phyloP scores from a whole-genome alignment of 2,113 vertebrate genomes.

The Scortum barcoo region DNA sequence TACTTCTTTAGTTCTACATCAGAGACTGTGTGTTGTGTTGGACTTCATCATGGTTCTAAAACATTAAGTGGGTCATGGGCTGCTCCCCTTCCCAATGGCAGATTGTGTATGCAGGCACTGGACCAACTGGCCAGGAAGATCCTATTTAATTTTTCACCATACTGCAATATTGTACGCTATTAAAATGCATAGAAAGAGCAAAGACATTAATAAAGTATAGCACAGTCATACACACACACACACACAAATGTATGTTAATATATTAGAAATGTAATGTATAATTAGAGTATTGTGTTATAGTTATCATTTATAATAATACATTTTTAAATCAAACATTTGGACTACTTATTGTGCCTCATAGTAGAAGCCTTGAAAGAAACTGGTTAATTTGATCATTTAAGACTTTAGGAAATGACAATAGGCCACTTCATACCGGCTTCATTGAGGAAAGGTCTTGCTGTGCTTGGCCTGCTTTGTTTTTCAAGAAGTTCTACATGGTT shows the following conservation, averaged over 20 bases:
- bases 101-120: slow-evolving; percentile 72
- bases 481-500: slow-evolving; percentile 67
- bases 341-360: slow-evolving; percentile 34
- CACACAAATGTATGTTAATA: slow-evolving; percentile 58
- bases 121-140: slow-evolving; percentile 67
- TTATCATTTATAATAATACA: slow-evolving; percentile 39
- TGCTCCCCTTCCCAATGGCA: slow-evolving; percentile 69
- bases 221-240: slow-evolving; percentile 37
- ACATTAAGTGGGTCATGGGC: slow-evolving; percentile 73
- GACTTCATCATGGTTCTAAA: slow-evolving; percentile 33
- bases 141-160: slow-evolving; percentile 72
- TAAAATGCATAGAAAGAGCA: slow-evolving; percentile 75
- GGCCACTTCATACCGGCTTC: slow-evolving; percentile 7
- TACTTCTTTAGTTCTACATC: slow-evolving; percentile 6
- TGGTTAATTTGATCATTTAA: not conserved
- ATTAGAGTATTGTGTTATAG: slow-evolving; percentile 41
- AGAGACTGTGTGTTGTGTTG: slow-evolving; percentile 26
- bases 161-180: slow-evolving; percentile 60
- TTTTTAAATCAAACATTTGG: slow-evolving; percentile 57
- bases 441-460: slow-evolving; percentile 19
- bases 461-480: slow-evolving; percentile 59
- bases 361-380: not conserved
- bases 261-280: slow-evolving; percentile 48
- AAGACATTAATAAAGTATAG: slow-evolving; percentile 74
- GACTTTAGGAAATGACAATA: not conserved